Evolutionary conservation across 2,888 invertebrate genomes (phyloP).

Genomic region (Acronicta aceris): DNA sequence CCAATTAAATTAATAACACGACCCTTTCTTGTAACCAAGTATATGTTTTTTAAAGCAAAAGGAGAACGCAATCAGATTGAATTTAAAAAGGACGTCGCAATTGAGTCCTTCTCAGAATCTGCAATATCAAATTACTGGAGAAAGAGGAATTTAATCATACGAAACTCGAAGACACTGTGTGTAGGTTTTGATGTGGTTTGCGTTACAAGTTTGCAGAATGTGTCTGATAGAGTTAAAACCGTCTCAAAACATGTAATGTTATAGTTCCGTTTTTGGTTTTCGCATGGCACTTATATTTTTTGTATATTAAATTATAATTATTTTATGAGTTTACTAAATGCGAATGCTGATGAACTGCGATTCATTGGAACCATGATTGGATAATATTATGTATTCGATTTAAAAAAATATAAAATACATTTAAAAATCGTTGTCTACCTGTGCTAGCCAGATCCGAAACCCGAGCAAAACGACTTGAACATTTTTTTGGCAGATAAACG

Average conservation of each 20-base stretch:
- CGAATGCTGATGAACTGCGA: no score
- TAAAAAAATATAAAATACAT: no score
- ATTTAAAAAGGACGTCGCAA: slow-evolving; percentile 45
- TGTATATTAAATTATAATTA: no score
- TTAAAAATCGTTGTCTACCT: no score
- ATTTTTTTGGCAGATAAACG: no score
- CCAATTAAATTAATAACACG: slow-evolving; percentile 38
- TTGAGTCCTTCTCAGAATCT: slow-evolving; percentile 52
- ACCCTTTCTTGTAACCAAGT: slow-evolving; percentile 24
- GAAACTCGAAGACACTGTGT: slow-evolving; percentile 18
- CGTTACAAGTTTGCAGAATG: slow-evolving; percentile 33
- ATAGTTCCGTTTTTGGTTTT: background rate
- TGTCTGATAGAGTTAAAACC: slow-evolving; percentile 35
- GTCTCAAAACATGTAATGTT: slow-evolving; percentile 10
- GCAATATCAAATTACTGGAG: slow-evolving; percentile 60
- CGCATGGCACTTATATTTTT: no score
- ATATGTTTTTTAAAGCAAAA: slow-evolving; percentile 25
- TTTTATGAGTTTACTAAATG: no score
- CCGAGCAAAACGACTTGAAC: no score
- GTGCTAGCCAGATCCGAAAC: no score
- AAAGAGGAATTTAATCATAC: slow-evolving; percentile 40
- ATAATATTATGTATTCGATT: no score
- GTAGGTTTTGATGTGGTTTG: slow-evolving; percentile 35
- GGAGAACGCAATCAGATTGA: slow-evolving; percentile 30
- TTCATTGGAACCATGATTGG: no score